Base-by-base conservation (phyloP, 1,140 invertebrate species). In the Drosophila ercepeae region DNA sequence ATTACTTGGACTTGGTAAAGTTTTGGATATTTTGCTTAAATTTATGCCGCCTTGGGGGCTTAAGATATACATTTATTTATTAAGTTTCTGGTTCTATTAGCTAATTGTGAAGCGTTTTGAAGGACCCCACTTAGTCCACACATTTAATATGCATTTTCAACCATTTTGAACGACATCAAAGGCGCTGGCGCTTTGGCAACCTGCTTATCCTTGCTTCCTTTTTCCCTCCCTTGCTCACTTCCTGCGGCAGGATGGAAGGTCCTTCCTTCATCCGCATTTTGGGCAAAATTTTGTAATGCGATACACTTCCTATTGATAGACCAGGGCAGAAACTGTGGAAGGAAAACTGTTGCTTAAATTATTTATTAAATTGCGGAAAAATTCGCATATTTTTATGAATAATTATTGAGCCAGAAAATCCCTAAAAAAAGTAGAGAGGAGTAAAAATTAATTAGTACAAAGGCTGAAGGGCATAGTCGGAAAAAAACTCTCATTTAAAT, bases 91-190 rank as follows among this genome's bases (percentile, higher is more conserved):
- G 14, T 18, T 5, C 55, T 59, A 50, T 59, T 59, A 61, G 58
- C 50, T 61, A 61, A 53, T 61, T 61, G 58, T 53, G 21, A 39
- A 19, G 49, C 11, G 39, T 60, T 60, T 27, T 2, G 21, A 39
- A 25, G 11, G 55, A 41, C 16, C 23, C 49, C 57, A 60, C 57
- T 60, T 60, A 60, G 45, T 50, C 29, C 45, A 27, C 45, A 41
- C 55, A 59, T 59, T 59, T 50, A 59, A 50, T 59, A 59, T 59
- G 45, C 45, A 50, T 59, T 59, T 59, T 27, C 21, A 59, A 50
- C 32, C 55, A 59, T 58, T 58, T 58, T 18, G 55, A 34, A 32
- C 29, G 45, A 58, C 55, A 50, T 59, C 55, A 59, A 59, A 59
- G 46, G 13, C 8, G 9, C 46, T 27, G 16, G 11, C 5, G 7